Conservation (phyloP, 2,113 vertebrate species). For the Ophiodon elongatus region DNA sequence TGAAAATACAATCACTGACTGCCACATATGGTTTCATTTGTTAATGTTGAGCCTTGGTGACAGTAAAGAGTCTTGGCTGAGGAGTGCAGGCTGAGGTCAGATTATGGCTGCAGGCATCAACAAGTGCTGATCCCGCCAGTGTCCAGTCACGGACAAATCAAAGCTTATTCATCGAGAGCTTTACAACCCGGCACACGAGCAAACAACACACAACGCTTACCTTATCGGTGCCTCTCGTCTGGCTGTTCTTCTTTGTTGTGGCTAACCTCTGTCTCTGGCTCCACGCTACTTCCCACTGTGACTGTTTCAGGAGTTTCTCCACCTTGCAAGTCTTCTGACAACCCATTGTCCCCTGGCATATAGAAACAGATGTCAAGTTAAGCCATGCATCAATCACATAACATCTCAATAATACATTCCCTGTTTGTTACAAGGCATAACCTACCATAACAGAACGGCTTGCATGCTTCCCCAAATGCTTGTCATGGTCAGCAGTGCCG, state of each 20-base stretch:
- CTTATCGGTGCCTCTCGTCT: constrained; percentile 75
- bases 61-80: constrained; percentile 28
- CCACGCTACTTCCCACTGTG: constrained; percentile 80
- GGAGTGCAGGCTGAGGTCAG: constrained; percentile 53
- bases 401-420: constrained; percentile 38
- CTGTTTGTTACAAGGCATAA: constrained; percentile 47
- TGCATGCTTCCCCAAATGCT: constrained; percentile 75
- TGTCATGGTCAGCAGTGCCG: constrained; percentile 68
- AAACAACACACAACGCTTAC: constrained; percentile 68
- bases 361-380: constrained; percentile 31
- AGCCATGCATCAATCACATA: constrained; percentile 31
- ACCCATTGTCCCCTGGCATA: constrained; percentile 78
- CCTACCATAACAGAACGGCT: constrained; percentile 75
- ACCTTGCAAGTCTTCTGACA: constrained; percentile 76
- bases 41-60: constrained; percentile 45
- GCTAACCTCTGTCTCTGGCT: constrained; percentile 81
- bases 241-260: constrained; percentile 67
- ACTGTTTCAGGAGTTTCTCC: constrained; percentile 80
- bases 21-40: constrained; percentile 35
- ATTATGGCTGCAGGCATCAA: constrained; percentile 61
- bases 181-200: constrained; percentile 11
- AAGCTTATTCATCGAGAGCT: constrained; percentile 53
- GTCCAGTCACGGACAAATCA: constrained; percentile 45
- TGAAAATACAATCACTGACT: constrained; percentile 6
- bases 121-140: constrained; percentile 53